Evolutionary conservation across 2,888 invertebrate genomes (phyloP), one percentile per base, ranked within the genome.

Genomic region (Xestia xanthographa): DNA sequence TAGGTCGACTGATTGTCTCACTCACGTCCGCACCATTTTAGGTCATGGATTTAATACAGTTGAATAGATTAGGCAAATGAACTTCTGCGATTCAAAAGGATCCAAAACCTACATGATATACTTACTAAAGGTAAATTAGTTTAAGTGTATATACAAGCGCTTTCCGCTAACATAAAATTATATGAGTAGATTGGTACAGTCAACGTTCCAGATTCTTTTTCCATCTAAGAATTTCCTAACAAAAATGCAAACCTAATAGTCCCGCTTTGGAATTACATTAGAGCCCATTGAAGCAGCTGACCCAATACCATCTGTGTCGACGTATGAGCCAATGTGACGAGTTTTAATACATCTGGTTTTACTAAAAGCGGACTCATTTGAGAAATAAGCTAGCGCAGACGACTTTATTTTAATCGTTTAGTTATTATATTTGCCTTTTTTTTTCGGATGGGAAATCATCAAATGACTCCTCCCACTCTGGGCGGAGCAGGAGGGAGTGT

Each of bases 241-340:
- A 41, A 41, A 4, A 11, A 41, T n/a, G 58, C 58, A 66, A 66
- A 48, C 4, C 3, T 29, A 29, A 22, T 50, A 71, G 20, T 22
- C 34, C 38, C 12, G 29, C 58, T 50, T 73, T 14, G 62, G 41
- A 56, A 79, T 73, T 73, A 34, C 41, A 34, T 79, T 53, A 29
- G 22, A 22, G 29, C n/a, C 66, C 29, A 48, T 48, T 72, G 53
- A 58, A 26, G 34, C 66, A 63, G 50, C 53, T 75, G 80, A 62
- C 68, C 75, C 53, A 22, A 65, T 65, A 66, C 50, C 79, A 53
- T 79, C n/a, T 78, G 66, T 53, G 79, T 45, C 50, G 34, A 34
- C 38, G 66, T 41, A 73, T 48, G 45, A 53, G 62, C 60, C 50
- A 78, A 71, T 26, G 53, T 53, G n/a, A 45, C 38, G 29, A 34